Percentiles rank a stretch among this genome's conserved stretches.
Evolutionary conservation across 2,797 vertebrate genomes (phyloP).

Genomic region (Sus cebifrons): DNA sequence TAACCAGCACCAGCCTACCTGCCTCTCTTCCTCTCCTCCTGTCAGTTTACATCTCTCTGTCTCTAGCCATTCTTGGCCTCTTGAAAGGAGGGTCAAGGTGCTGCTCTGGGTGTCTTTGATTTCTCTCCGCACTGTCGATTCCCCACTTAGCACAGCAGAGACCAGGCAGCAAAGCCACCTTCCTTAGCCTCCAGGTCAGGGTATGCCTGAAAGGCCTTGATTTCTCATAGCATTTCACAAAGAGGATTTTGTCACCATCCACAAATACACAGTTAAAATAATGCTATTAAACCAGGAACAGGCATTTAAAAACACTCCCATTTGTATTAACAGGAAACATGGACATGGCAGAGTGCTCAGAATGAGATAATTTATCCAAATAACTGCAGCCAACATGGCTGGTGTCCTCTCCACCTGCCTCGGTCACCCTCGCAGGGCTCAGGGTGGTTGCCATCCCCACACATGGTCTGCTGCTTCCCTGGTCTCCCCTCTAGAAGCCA

Average conservation of each 20-base stretch:
- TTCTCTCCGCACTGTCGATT: too few relatives aligned
- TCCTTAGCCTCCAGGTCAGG: too few relatives aligned
- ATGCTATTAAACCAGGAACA: neutral
- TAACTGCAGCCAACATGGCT: neutral
- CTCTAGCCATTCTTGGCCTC: too few relatives aligned
- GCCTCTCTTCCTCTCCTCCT: too few relatives aligned
- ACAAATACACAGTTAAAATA: neutral
- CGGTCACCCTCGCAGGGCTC: neutral
- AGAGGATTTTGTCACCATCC: neutral
- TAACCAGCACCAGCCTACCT: too few relatives aligned
- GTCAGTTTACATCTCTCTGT: too few relatives aligned
- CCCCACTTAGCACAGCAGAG: too few relatives aligned
- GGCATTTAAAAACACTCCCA: conserved; percentile 2
- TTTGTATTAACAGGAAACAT: neutral
- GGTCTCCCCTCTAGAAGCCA: too few relatives aligned
- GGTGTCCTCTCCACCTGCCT: neutral
- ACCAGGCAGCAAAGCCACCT: too few relatives aligned
- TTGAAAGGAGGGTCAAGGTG: too few relatives aligned
- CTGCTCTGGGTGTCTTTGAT: too few relatives aligned
- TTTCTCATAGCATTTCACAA: conserved; percentile 22
- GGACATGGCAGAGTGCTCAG: neutral
- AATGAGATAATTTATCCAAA: neutral
- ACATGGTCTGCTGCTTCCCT: neutral
- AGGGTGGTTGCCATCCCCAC: neutral
- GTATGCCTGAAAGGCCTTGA: neutral